Evolutionary conservation across 2,888 invertebrate species (phyloP).

Genomic region (Dasysyrphus albostriatus): DNA sequence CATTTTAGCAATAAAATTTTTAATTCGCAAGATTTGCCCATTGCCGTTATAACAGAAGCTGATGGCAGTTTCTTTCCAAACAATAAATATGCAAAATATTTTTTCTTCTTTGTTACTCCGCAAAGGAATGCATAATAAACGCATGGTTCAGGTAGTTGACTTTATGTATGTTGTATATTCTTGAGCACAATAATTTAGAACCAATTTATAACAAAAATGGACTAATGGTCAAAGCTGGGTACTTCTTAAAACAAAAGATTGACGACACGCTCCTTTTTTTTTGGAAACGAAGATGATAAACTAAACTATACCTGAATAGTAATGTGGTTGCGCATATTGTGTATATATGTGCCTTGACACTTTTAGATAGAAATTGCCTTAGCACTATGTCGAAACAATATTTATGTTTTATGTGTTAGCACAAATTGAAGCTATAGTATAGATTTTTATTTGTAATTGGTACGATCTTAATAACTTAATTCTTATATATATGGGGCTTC

Average conservation of each 20-base stretch:
- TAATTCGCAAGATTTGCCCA: slow-evolving; percentile 42
- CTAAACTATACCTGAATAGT: neutral
- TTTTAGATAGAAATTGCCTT: too few species aligned
- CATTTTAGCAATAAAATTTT: slow-evolving; percentile 40
- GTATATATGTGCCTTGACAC: too few species aligned
- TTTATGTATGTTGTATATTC: too few species aligned
- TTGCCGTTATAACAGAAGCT: slow-evolving; percentile 62
- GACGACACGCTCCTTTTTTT: slow-evolving; percentile 42
- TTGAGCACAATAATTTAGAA: slow-evolving; percentile 15
- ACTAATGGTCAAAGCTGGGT: slow-evolving; percentile 22
- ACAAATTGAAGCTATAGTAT: too few species aligned
- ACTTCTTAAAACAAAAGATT: slow-evolving; percentile 18
- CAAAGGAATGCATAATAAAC: slow-evolving; percentile 38
- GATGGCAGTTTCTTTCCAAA: slow-evolving; percentile 32
- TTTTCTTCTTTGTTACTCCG: slow-evolving; percentile 25
- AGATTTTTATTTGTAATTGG: too few species aligned
- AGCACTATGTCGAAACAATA: too few species aligned
- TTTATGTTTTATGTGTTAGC: too few species aligned
- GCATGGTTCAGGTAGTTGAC: slow-evolving; percentile 29
- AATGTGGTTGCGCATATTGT: slow-evolving; percentile 11
- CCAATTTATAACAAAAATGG: slow-evolving; percentile 44
- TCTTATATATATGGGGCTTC: too few species aligned
- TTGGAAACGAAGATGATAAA: neutral
- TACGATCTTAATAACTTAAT: too few species aligned
- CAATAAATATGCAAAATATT: slow-evolving; percentile 58